Evolutionary conservation across 2,113 vertebrate species (phyloP).

Genomic region (Shinisaurus crocodilurus): DNA sequence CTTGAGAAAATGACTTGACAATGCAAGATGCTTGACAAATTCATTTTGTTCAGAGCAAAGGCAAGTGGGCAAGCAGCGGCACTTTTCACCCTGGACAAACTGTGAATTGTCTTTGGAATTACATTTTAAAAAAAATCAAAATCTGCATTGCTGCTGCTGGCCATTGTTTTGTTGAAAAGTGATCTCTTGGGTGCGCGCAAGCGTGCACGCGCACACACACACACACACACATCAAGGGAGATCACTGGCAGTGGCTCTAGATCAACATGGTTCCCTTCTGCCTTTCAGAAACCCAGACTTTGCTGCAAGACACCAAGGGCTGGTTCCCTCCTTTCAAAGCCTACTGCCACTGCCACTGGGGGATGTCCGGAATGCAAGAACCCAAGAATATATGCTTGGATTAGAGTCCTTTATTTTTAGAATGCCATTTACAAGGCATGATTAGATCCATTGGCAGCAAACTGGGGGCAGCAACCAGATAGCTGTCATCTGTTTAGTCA

Average conservation of each 20-base stretch:
- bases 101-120: conserved; percentile 73
- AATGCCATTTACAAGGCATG: not conserved
- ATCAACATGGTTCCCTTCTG: not conserved
- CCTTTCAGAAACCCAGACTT: not conserved
- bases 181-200: not conserved
- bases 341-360: not conserved
- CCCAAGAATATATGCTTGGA: not conserved
- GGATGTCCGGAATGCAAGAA: not conserved
- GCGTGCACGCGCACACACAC: too few relatives aligned
- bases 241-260: too few relatives aligned
- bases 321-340: not conserved
- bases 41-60: conserved; percentile 60
- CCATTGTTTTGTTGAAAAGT: conserved; percentile 38
- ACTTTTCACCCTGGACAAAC: conserved; percentile 62
- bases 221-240: too few relatives aligned
- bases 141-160: conserved; percentile 60
- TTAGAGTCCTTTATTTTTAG: conserved; percentile 27
- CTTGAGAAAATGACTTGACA: conserved; percentile 51
- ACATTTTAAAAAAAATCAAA: conserved; percentile 65
- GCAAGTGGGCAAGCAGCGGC: conserved; percentile 55
- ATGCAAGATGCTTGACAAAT: conserved; percentile 57
- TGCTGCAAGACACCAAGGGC: not conserved
- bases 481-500: not conserved
- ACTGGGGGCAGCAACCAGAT: not conserved
- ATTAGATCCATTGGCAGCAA: not conserved